These are phyloP conservation scores for Limnephilus lunatus DNA, from an alignment of 2,888 invertebrate genomes.

Conservation along the genomic window DNA sequence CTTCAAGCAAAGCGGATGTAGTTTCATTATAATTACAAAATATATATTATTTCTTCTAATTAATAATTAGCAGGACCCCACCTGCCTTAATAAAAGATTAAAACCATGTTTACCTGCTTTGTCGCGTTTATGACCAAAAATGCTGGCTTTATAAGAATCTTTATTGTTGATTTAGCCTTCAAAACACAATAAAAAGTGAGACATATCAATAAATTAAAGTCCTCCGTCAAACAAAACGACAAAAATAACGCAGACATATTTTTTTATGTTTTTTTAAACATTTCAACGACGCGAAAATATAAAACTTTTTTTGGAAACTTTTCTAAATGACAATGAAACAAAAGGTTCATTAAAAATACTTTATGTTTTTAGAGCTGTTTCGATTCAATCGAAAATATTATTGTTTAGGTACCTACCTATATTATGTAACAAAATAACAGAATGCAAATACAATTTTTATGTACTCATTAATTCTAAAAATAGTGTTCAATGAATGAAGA, in stretches of 20 bases:
- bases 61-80: background rate
- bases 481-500: background rate
- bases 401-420: too few relatives aligned
- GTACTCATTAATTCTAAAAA: too few relatives aligned
- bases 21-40: background rate
- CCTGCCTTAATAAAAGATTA: background rate
- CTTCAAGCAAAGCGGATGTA: background rate
- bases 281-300: background rate
- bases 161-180: background rate
- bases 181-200: background rate
- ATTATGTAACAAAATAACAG: too few relatives aligned
- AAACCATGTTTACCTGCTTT: background rate
- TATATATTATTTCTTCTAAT: background rate
- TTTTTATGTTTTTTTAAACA: background rate
- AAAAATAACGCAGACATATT: background rate
- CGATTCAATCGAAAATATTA: too few relatives aligned
- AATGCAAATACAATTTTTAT: too few relatives aligned
- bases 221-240: background rate
- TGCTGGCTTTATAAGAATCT: background rate
- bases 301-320: background rate
- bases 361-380: background rate
- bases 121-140: background rate
- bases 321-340: too few relatives aligned
- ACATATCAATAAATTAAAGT: background rate
- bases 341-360: too few relatives aligned